Evolutionary conservation across 1,140 invertebrate genomes (phyloP), one percentile per base, ranked within the genome.

Genomic region (Hypsibius dujardini): DNA sequence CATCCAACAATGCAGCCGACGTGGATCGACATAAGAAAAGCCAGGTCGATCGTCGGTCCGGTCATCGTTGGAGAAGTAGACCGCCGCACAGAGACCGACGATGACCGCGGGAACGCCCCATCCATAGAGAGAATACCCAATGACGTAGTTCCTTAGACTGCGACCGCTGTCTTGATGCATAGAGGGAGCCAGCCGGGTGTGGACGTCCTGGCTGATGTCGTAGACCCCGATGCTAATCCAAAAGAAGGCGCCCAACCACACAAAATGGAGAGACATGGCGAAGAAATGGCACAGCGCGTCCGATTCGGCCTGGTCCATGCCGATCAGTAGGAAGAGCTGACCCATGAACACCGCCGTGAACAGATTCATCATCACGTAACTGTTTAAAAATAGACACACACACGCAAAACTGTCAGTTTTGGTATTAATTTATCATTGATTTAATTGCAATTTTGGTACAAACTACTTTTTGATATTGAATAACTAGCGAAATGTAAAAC

Each of bases 201-300:
- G 12, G 62, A 67, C 62, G 62, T 67, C 62, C 42, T 67, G 62
- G 42, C 12, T 15, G 7, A 67, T 67, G 42, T 67, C 62, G 42
- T 67, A 67, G 42, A 67, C 42, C 7, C 62, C 62, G 12, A 67
- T 42, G 42, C 62, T 67, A 42, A 67, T 67, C 62, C 62, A 67
- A 42, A 67, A 67, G 42, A 67, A 67, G 12, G 62, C 62, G 42
- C 12, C 62, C 12, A 67, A 42, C 62, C 62, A 67, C 12, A 45
- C 62, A 42, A 67, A 67, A 42, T 67, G 62, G 3, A 67, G 62
- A 67, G 62, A 15, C 7, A 67, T 67, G 42, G 62, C 62, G 42
- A 67, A 67, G 62, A 67, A 67, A 42, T 67, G 62, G 42, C 62
- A 67, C 45, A 67, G 42, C 3, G 62, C 62, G 42, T 67, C 62